Evolutionary conservation across 2,888 invertebrate species (phyloP).

Genomic region (Synergus gifuensis): DNA sequence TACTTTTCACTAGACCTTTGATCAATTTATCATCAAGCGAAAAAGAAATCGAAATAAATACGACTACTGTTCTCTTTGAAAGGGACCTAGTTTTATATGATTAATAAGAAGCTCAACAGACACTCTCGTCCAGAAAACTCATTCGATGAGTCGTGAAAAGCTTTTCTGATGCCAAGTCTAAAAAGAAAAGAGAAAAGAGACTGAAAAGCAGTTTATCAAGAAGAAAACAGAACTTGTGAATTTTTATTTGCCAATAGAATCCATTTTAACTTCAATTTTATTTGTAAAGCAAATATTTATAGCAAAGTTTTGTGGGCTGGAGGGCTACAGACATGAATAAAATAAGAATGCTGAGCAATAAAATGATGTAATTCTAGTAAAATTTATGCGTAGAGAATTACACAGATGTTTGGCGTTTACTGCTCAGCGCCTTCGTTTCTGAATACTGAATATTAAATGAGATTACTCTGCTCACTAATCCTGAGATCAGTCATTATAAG

Average conservation of each 20-base stretch:
- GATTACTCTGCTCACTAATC: neutral
- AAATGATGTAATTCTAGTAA: slow-evolving; percentile 49
- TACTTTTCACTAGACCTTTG: neutral
- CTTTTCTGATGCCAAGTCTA: slow-evolving; percentile 1
- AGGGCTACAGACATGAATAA: neutral
- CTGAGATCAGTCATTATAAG: neutral
- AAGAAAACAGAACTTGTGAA: neutral
- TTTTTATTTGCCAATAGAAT: too few species aligned
- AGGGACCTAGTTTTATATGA: neutral
- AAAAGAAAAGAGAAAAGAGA: neutral
- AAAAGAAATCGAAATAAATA: neutral
- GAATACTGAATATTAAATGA: neutral
- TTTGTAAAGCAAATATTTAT: neutral
- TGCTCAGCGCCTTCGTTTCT: neutral
- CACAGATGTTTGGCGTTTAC: neutral
- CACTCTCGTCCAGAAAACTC: neutral
- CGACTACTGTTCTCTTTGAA: neutral
- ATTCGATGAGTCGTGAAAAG: neutral
- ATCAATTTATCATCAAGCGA: neutral
- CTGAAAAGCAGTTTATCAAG: neutral
- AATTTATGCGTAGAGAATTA: slow-evolving; percentile 10
- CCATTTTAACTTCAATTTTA: too few species aligned
- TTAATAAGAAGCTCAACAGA: neutral
- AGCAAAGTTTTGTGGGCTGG: neutral
- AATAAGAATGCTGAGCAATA: slow-evolving; percentile 17